Evolutionary conservation across 2,888 invertebrate species (phyloP).

Genomic region (Torymus texanus): DNA sequence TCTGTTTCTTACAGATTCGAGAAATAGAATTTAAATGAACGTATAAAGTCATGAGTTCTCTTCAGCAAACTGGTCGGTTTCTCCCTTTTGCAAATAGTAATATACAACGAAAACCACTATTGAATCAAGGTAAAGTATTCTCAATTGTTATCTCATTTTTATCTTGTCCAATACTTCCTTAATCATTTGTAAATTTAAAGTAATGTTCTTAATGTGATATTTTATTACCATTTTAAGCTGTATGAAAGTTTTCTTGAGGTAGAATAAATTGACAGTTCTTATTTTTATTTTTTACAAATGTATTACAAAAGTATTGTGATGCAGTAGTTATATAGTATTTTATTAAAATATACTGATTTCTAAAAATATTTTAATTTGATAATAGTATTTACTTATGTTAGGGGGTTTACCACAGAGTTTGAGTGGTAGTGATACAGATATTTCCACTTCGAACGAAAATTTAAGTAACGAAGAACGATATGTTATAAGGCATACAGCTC

Average conservation of each 20-base stretch:
- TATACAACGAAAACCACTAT: conserved; percentile 79
- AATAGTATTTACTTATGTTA: conserved; percentile 59
- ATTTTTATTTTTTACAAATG: no score
- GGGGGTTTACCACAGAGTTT: conserved; percentile 84
- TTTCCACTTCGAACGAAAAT: conserved; percentile 93
- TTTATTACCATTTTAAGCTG: neutral
- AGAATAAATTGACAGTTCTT: neutral
- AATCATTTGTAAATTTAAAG: no score
- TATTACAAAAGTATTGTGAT: no score
- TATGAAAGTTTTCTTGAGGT: neutral
- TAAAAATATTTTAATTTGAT: no score
- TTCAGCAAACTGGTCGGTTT: conserved; percentile 80
- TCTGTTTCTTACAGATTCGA: conserved; percentile 74
- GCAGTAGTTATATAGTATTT: no score
- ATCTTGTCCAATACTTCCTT: no score
- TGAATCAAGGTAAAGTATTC: conserved; percentile 72
- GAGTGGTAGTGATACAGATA: conserved; percentile 92
- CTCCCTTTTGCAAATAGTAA: conserved; percentile 79
- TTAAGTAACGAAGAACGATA: conserved; percentile 89
- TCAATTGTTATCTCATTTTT: no score
- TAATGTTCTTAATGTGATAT: no score
- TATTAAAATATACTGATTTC: no score
- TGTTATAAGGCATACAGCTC: conserved; percentile 86
- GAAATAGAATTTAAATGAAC: conserved; percentile 71
- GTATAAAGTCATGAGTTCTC: conserved; percentile 78